Percentiles rank a stretch among this genome's conserved stretches.
phyloP scores from a whole-genome alignment of 2,888 invertebrate genomes.

The Ochropleura plecta region DNA sequence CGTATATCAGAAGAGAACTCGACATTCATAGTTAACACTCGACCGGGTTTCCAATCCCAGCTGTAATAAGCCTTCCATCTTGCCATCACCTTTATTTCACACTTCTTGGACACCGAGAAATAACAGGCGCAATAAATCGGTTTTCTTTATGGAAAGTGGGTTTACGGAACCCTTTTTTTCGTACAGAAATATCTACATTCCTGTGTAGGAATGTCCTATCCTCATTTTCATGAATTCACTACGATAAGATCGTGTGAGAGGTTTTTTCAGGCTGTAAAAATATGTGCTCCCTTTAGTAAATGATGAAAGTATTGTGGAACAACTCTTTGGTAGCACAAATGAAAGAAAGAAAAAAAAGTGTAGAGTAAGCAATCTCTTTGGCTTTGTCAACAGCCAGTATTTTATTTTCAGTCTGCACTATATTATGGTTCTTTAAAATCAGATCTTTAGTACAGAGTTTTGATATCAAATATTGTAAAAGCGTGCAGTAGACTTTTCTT shows the following conservation, averaged over 20 bases:
- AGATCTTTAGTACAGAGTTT: background rate
- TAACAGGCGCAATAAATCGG: constrained; percentile 33
- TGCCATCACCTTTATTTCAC: constrained; percentile 47
- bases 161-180: constrained; percentile 1
- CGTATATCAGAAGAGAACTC: constrained; percentile 15
- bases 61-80: constrained; percentile 43
- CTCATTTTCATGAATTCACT: background rate
- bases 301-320: background rate
- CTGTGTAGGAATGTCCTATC: background rate
- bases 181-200: background rate
- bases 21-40: constrained; percentile 31
- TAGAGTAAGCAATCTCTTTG: background rate
- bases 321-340: background rate
- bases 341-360: background rate
- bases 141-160: constrained; percentile 44
- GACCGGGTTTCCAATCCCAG: constrained; percentile 54
- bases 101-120: constrained; percentile 39
- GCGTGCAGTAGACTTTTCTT: background rate
- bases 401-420: background rate
- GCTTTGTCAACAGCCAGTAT: background rate
- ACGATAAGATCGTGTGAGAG: background rate
- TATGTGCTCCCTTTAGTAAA: background rate
- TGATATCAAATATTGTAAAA: background rate
- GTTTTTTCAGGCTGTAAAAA: background rate
- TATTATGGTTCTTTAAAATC: background rate